Evolutionary conservation across 2,888 invertebrate genomes (phyloP).

Genomic region (Encarsia formosa): DNA sequence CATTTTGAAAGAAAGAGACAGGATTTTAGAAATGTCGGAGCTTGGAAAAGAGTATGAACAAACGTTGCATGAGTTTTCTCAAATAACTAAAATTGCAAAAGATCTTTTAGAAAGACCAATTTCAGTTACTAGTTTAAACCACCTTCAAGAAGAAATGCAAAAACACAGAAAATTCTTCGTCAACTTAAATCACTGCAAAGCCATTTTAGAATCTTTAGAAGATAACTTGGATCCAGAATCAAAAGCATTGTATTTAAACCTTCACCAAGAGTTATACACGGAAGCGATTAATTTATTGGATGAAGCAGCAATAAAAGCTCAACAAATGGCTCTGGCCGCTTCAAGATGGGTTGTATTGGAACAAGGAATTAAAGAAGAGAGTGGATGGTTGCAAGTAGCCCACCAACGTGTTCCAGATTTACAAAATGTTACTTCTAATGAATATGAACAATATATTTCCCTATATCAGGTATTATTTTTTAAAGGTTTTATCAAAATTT

Average conservation of each 20-base stretch:
- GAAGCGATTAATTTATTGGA: conserved; percentile 74
- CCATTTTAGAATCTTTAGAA: conserved; percentile 80
- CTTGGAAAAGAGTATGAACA: conserved; percentile 84
- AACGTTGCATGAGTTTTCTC: conserved; percentile 79
- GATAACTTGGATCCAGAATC: conserved; percentile 80
- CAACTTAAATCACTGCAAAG: conserved; percentile 80
- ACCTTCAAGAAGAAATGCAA: conserved; percentile 84
- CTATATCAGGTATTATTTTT: conserved; percentile 60
- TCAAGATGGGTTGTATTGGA: conserved; percentile 79
- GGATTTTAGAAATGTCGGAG: conserved; percentile 69
- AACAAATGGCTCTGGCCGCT: conserved; percentile 79
- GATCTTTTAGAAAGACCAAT: conserved; percentile 74
- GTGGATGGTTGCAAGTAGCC: conserved; percentile 78
- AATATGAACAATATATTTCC: conserved; percentile 80
- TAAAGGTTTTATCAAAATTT: neutral
- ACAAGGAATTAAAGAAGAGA: conserved; percentile 78
- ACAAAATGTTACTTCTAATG: conserved; percentile 73
- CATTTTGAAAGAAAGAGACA: conserved; percentile 69
- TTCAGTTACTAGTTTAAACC: conserved; percentile 69
- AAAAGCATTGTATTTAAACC: conserved; percentile 64
- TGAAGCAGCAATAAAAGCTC: conserved; percentile 74
- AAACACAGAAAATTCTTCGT: conserved; percentile 86
- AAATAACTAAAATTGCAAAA: conserved; percentile 81
- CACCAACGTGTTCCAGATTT: conserved; percentile 80
- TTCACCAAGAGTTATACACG: conserved; percentile 74